Percentiles rank a stretch among this genome's conserved stretches.
phyloP scores from a whole-genome alignment of 2,113 vertebrate genomes.

The Scophthalmus maximus region DNA sequence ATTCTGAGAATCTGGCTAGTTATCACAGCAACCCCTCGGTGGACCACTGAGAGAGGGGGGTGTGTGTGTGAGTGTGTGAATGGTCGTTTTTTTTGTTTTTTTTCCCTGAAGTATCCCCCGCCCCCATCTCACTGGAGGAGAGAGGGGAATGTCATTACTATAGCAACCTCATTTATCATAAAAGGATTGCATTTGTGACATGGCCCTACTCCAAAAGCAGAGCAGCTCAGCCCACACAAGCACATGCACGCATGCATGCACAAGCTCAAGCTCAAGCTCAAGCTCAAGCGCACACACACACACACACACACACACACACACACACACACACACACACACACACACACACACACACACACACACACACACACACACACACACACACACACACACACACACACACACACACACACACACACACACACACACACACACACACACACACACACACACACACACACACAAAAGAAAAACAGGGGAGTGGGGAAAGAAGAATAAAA shows the following conservation, averaged over 20 bases:
- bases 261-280: too few species aligned
- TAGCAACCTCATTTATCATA: constrained; percentile 86
- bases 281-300: too few species aligned
- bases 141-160: constrained; percentile 80
- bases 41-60: constrained; percentile 36
- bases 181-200: constrained; percentile 82
- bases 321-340: constrained; percentile 28
- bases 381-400: not conserved
- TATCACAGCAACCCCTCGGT: constrained; percentile 82
- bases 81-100: constrained; percentile 71
- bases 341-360: not conserved
- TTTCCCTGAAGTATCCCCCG: constrained; percentile 48
- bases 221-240: constrained; percentile 52
- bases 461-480: constrained; percentile 46
- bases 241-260: constrained; percentile 36
- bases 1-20: constrained; percentile 85
- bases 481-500: constrained; percentile 40
- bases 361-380: constrained; percentile 37
- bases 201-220: constrained; percentile 69
- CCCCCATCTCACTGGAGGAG: constrained; percentile 78
- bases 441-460: not conserved
- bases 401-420: constrained; percentile 28
- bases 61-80: constrained; percentile 73
- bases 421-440: constrained; percentile 30
- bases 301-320: constrained; percentile 12